Evolutionary conservation across 2,113 vertebrate genomes (phyloP).

Genomic region (Otocyon megalotis): DNA sequence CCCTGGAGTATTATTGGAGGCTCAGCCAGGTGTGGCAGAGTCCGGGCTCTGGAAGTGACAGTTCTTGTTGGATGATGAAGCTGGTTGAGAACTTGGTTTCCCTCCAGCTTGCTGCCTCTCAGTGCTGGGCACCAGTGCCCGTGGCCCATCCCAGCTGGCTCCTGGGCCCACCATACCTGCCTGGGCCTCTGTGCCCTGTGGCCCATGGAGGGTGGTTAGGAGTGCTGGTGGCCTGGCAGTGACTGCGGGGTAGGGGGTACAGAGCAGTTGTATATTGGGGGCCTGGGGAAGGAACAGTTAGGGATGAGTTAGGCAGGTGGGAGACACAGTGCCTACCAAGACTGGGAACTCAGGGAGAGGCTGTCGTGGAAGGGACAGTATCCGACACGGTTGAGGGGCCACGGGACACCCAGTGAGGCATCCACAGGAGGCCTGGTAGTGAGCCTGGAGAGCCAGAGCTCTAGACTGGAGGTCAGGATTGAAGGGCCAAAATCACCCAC

Average conservation of each 20-base stretch:
- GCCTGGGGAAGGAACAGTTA: background rate
- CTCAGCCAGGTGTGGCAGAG: background rate
- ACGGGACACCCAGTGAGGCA: background rate
- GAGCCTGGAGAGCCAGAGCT: background rate
- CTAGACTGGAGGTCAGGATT: background rate
- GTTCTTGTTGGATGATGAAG: background rate
- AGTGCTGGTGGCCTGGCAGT: background rate
- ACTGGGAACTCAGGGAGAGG: background rate
- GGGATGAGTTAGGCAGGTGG: background rate
- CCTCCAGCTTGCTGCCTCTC: background rate
- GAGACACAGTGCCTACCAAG: background rate
- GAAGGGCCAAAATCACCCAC: background rate
- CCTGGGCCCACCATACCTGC: background rate
- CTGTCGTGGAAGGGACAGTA: background rate
- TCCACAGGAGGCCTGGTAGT: background rate
- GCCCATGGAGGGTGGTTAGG: background rate
- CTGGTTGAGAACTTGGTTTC: background rate
- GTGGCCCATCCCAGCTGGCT: too few relatives aligned
- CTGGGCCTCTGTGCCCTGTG: background rate
- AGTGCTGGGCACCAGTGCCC: too few relatives aligned
- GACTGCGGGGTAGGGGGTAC: background rate
- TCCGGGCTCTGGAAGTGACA: background rate
- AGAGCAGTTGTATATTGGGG: background rate
- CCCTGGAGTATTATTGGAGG: background rate
- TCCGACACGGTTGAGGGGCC: fast-evolving